Evolutionary conservation across 1,140 invertebrate species (phyloP).

Genomic region (Neomicropteryx cornuta): DNA sequence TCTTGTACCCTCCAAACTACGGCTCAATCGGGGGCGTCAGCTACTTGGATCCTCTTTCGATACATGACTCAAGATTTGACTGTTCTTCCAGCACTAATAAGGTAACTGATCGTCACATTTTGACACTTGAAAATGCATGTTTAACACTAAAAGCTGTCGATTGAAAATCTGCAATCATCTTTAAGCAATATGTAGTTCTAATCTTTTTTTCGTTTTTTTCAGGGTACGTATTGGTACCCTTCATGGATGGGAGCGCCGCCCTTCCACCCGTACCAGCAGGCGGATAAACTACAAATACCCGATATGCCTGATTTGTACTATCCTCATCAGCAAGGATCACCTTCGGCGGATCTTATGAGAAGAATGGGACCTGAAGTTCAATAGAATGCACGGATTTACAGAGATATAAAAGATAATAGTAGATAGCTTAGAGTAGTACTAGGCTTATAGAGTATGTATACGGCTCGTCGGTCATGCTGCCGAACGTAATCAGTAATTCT

Average conservation of each 20-base stretch:
- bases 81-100: conserved; percentile 23
- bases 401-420: too few species aligned
- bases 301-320: conserved; percentile 18
- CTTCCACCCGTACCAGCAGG: conserved; percentile 22
- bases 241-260: conserved; percentile 32
- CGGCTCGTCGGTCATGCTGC: too few species aligned
- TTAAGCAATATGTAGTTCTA: too few species aligned
- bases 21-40: conserved; percentile 31
- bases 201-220: conserved; percentile 4
- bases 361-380: too few species aligned
- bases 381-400: too few species aligned
- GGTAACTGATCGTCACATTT: conserved; percentile 16
- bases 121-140: background rate
- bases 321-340: conserved; percentile 25
- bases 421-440: too few species aligned
- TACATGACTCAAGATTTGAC: conserved; percentile 29
- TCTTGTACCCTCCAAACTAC: conserved; percentile 33
- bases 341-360: too few species aligned
- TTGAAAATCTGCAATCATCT: background rate
- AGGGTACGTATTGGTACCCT: conserved; percentile 35
- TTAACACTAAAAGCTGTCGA: background rate
- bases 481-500: too few species aligned
- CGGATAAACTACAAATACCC: conserved; percentile 17
- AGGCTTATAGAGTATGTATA: too few species aligned
- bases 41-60: conserved; percentile 26